Evolutionary conservation across 2,888 invertebrate genomes (phyloP).

Genomic region (Erpobdella octoculata): DNA sequence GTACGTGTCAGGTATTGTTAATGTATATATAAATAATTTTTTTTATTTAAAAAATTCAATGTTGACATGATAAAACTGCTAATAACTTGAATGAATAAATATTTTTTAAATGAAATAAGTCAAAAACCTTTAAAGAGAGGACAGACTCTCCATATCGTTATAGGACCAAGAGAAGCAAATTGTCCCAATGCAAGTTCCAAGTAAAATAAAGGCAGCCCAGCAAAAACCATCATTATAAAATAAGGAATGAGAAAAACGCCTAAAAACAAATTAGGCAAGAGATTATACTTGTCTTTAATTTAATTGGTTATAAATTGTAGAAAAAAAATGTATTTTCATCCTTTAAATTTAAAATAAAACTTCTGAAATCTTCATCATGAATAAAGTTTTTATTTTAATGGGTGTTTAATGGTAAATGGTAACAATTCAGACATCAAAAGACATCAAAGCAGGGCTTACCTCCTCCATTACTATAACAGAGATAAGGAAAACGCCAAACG

Average conservation of each 20-base stretch:
- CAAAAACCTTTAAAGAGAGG: slow-evolving; percentile 31
- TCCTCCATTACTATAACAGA: slow-evolving; percentile 41
- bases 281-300: neutral
- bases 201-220: slow-evolving; percentile 70
- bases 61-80: too few species aligned
- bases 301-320: too few species aligned
- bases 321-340: too few species aligned
- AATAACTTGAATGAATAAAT: too few species aligned
- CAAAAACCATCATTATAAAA: slow-evolving; percentile 66
- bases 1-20: too few species aligned
- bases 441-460: slow-evolving; percentile 32
- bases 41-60: too few species aligned
- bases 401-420: neutral
- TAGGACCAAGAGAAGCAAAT: slow-evolving; percentile 63
- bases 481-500: slow-evolving; percentile 37
- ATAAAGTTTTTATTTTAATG: too few species aligned
- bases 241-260: slow-evolving; percentile 69
- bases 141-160: slow-evolving; percentile 59
- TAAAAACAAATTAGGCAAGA: slow-evolving; percentile 28
- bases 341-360: too few species aligned
- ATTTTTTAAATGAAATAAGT: too few species aligned
- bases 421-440: neutral
- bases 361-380: neutral
- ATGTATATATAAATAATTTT: too few species aligned
- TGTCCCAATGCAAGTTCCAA: slow-evolving; percentile 74